Evolutionary conservation across 2,888 invertebrate species (phyloP), one percentile per base, ranked within the genome.

Genomic region (Drosophila peninsularis): DNA sequence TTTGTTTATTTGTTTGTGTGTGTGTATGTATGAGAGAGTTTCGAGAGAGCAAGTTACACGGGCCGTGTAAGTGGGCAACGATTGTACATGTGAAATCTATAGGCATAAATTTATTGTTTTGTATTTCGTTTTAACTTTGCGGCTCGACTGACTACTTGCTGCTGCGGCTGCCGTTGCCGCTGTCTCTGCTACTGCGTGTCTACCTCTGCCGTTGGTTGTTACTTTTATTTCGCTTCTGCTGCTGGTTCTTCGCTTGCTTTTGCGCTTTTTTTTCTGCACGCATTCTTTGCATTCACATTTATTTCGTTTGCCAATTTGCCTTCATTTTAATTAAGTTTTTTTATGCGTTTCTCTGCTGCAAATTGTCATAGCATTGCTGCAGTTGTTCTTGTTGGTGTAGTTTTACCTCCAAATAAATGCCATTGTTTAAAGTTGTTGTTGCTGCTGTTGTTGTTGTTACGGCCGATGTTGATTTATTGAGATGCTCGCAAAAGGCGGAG

Each of bases 401-500:
- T 57, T 73, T 73, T 90, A 90, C 90, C 90, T 90, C 90, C 75
- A 88, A 86, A 80, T 81, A 90, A 88, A 89, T 85, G 76, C 88
- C 90, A 83, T 90, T 90, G 88, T 84, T 90, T 72, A 89, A 73
- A 37, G 66, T 60, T 47, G 68, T 21, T 66, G 80, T 36, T 61
- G 68, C 54, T 58, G 82, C 49, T 57, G 82, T 73, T 54, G 85
- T 61, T 47, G 85, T 61, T 47, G 89, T 64, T 49, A 78, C 58
- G 37, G 78, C 75, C 53, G 80, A 78, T 72, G 90, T 75, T 74
- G 90, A 89, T 88, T 90, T 91, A 80, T 91, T 91, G 68, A 91
- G 88, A 82, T 91, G 91, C 78, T 91, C 91, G 75, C 91, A 91
- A 77, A 91, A 91, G 64, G 91, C 91, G 72, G 91, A 84, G 81